Base-by-base conservation (phyloP, 2,797 vertebrate genomes). In the Dermochelys coriacea region DNA sequence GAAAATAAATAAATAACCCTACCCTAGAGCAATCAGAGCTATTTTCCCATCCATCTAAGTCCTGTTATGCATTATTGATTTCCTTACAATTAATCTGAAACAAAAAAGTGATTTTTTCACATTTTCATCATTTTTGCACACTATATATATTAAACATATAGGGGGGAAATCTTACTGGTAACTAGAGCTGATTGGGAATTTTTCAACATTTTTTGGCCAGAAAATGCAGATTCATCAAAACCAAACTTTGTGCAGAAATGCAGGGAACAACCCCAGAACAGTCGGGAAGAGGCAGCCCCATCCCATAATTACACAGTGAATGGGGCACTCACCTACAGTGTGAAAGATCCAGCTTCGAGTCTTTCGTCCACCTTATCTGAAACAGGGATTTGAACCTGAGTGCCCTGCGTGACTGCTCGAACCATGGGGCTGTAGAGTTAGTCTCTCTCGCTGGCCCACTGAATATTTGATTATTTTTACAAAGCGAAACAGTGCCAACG, bases 81-180 rank as follows among this genome's bases (percentile, higher is more conserved):
- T 16, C 45, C 23, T 68, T 57, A 45, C 29, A 68, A 89, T 88
- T 81, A n/a, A 71, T 41, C 19, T 3, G 1, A 85, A 29, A n/a
- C 64, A 2, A 34, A 49, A 1, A 49, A 2, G 14, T n/a, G 50
- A 80, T 51, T 59, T 4, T 5, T 4, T 45, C 81, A 18, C n/a
- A 14, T 6, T 68, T 86, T 78, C 64, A 4, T 37, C 7, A 2
- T 84, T 84, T 19, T 78, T 61, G 11, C 27, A 12, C 84, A 5
- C 27, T 50, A 23, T 27, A 4, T 8, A n/a, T 19, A 18, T 0
- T 4, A 61, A 3, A 14, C 1, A 18, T 0, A 4, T 12, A 6
- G 15, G 9, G 78, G 6, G 80, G 7, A 15, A 10, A 50, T 49
- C 2, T 5, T 11, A 1, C 4, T 29, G 45, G 45, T 14, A 77